Base-by-base conservation (phyloP, 2,113 vertebrate genomes). In the Pavo muticus region DNA sequence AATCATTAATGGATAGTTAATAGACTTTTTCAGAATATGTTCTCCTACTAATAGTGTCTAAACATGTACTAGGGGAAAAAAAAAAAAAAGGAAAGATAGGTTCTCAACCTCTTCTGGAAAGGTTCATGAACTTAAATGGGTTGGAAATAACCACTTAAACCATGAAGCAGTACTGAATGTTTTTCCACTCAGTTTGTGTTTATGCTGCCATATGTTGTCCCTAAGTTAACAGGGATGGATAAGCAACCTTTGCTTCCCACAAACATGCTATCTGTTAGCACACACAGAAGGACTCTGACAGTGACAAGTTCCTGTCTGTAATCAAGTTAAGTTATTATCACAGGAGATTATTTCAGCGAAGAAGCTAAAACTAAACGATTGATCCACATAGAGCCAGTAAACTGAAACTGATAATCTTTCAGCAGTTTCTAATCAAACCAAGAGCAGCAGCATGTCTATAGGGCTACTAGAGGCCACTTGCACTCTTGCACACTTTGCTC, bases 381-480 rank as follows among this genome's bases (percentile, higher is more conserved):
- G 47, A 54, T 76, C 30, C 60, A 23, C n/a, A 21, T 50, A 64
- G 37, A 50, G 50, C 4, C 3, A 4, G 27, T 80, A 37, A 80
- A 12, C 13, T 72, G 32, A 37, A 25, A 54, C n/a, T 37, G n/a
- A 10, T 23, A 42, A 52, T 80, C 30, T 77, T 77, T 52, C 23
- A 71, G 30, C 52, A 2, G 1, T 45, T 87, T 80, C 27, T 47
- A 47, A 80, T 52, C 32, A 73, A 87, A 44, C 3, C 65, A 67
- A 37, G 15, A 48, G 9, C 29, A 52, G 6, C 40, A 74, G 37
- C 0, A 0, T 48, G 45, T 45, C 14, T 63, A 1, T 4, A 35
- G 11, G 39, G n/a, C 57, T 82, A 40, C 19, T 47, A 57, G 20
- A 59, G 42, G 44, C n/a, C 2, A 1, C 18, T 23, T 70, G 29